phyloP scores from a whole-genome alignment of 2,888 invertebrate genomes.

The Euspilapteryx auroguttella region DNA sequence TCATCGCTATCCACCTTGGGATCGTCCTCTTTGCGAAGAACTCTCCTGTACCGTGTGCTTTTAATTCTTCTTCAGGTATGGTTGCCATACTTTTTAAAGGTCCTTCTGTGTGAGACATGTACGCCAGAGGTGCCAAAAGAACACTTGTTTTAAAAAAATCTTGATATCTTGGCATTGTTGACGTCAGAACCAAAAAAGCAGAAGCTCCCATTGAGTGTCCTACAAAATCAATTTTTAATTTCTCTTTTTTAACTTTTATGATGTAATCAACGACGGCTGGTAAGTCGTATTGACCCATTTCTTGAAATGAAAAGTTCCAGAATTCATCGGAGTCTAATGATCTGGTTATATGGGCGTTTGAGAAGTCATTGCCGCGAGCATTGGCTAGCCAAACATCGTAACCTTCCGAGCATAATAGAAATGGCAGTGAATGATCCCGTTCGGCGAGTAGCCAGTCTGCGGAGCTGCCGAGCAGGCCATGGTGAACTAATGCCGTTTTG shows the following conservation, averaged over 20 bases:
- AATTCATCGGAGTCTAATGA: constrained; percentile 11
- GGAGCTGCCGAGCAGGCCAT: constrained; percentile 4
- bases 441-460: constrained; percentile 4
- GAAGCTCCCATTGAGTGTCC: constrained; percentile 26
- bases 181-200: constrained; percentile 18
- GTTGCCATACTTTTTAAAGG: constrained; percentile 16
- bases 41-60: too few species aligned
- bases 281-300: constrained; percentile 24
- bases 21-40: too few species aligned
- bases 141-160: constrained; percentile 14
- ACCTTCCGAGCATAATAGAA: constrained; percentile 1
- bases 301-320: constrained; percentile 29
- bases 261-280: constrained; percentile 19
- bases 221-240: constrained; percentile 15
- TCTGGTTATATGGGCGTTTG: constrained; percentile 12
- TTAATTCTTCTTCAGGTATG: too few species aligned
- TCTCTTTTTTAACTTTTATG: constrained; percentile 10
- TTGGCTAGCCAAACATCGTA: constrained; percentile 62
- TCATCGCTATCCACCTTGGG: too few species aligned
- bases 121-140: constrained; percentile 22
- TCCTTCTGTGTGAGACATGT: constrained; percentile 20
- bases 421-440: constrained; percentile 1
- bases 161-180: constrained; percentile 17
- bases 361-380: constrained; percentile 24
- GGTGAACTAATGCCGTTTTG: constrained; percentile 2